A percentile compares a stretch with the other conserved stretches of the same genome.
Evolutionary conservation across 2,888 invertebrate genomes (phyloP).

Genomic region (Thumatha senex): DNA sequence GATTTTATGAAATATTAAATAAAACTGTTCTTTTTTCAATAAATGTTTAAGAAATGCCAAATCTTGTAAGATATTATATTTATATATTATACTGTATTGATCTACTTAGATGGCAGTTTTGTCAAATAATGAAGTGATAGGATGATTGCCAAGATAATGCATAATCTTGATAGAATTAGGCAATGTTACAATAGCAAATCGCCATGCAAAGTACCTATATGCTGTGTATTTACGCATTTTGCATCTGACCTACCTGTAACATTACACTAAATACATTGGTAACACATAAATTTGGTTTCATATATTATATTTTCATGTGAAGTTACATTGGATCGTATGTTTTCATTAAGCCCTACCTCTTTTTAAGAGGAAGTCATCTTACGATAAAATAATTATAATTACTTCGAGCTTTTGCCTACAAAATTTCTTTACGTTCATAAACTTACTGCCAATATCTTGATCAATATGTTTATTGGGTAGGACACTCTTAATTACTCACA

Average conservation of each 20-base stretch:
- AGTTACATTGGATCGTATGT: background rate
- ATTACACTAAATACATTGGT: conserved; percentile 12
- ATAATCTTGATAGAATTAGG: background rate
- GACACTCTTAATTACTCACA: conserved; percentile 27
- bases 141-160: background rate
- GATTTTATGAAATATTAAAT: no score
- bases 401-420: background rate
- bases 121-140: no score
- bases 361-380: background rate
- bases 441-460: conserved; percentile 5
- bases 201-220: conserved; percentile 8
- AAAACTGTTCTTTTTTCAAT: no score
- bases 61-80: no score
- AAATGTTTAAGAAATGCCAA: no score
- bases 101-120: no score
- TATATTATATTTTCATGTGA: no score
- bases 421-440: conserved; percentile 2
- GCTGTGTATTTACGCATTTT: conserved; percentile 10
- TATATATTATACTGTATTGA: no score
- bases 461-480: conserved; percentile 15
- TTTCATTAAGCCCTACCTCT: background rate
- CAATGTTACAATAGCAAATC: conserved; percentile 1
- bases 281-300: conserved; percentile 4
- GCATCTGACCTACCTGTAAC: conserved; percentile 16
- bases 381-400: background rate